phyloP scores from a whole-genome alignment of 2,113 vertebrate species.

The Etia nguti region DNA sequence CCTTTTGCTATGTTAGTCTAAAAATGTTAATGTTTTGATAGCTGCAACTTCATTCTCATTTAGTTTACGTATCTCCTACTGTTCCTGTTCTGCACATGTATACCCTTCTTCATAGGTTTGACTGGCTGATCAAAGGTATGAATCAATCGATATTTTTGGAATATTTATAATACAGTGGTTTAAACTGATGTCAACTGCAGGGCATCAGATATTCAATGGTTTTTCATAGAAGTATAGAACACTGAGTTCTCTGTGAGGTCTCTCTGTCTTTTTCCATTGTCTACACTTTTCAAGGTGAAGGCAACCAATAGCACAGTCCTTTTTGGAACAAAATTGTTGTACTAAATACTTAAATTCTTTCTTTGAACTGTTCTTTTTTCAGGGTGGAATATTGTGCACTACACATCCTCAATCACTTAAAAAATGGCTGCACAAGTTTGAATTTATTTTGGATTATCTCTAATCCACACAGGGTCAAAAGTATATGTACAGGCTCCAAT shows the following conservation, averaged over 20 bases:
- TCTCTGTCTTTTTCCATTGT: not conserved
- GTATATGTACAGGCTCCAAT: not conserved
- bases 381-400: not conserved
- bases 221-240: not conserved
- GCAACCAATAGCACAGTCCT: not conserved
- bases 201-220: not conserved
- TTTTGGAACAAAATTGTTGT: not conserved
- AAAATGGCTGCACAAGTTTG: not conserved
- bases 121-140: constrained; percentile 11
- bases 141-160: not conserved
- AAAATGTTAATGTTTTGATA: constrained; percentile 19
- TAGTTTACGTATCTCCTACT: not conserved
- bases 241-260: not conserved
- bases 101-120: constrained; percentile 39
- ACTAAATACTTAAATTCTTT: not conserved
- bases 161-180: not conserved
- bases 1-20: constrained; percentile 5
- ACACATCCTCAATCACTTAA: not conserved
- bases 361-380: not conserved
- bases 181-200: not conserved
- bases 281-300: not conserved
- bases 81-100: not conserved
- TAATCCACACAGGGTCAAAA: not conserved
- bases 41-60: not conserved
- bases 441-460: not conserved